Evolutionary conservation across 2,888 invertebrate genomes (phyloP).

Genomic region (Sepioteuthis lessoniana): DNA sequence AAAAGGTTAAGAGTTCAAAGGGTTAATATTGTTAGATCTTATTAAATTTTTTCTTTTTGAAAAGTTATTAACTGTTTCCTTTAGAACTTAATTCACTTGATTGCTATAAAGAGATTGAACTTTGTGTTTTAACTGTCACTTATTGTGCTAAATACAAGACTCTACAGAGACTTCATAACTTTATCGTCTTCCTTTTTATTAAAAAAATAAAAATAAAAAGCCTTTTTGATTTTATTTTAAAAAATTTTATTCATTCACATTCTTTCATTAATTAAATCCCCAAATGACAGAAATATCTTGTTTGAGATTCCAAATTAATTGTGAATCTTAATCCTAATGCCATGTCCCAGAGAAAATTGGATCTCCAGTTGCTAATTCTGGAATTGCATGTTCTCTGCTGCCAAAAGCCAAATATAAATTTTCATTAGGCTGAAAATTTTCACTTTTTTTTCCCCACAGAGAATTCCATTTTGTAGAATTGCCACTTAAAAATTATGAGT

Average conservation of each 20-base stretch:
- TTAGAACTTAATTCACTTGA: neutral
- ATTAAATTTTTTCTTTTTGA: too few species aligned
- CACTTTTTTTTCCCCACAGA: neutral
- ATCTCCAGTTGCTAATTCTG: neutral
- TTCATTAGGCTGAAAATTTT: neutral
- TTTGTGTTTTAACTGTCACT: neutral
- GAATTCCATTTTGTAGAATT: neutral
- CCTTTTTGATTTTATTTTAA: neutral
- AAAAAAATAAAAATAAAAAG: too few species aligned
- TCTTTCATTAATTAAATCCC: neutral
- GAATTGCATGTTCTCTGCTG: neutral
- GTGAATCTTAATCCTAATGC: neutral
- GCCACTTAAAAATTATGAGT: neutral
- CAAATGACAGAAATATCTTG: neutral
- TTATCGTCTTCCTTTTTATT: neutral
- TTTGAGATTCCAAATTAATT: constrained; percentile 1
- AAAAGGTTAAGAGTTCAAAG: too few species aligned
- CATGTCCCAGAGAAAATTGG: neutral
- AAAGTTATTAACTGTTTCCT: neutral
- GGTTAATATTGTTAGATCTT: too few species aligned
- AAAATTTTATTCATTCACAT: neutral
- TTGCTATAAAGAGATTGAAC: neutral
- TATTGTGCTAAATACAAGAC: neutral
- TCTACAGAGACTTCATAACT: neutral
- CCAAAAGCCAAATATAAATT: neutral